phyloP scores from a whole-genome alignment of 2,888 invertebrate genomes.

The Lomographa bimaculata region DNA sequence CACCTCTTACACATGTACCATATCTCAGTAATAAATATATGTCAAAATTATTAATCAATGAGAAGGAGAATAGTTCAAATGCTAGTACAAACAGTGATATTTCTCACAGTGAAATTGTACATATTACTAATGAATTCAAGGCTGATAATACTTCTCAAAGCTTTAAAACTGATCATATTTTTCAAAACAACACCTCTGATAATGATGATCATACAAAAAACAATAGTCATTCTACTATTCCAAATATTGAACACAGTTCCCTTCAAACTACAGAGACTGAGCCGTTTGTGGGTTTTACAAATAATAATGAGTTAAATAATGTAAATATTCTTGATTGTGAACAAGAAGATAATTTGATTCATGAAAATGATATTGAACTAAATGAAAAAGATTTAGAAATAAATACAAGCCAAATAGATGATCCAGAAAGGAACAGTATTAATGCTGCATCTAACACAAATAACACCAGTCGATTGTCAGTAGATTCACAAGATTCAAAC shows the following conservation, averaged over 20 bases:
- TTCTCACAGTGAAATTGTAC: constrained; percentile 3
- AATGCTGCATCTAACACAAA: constrained; percentile 14
- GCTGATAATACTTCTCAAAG: too few species aligned
- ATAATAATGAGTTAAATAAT: constrained; percentile 5
- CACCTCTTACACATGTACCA: constrained; percentile 2
- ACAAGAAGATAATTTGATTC: not conserved
- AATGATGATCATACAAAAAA: constrained; percentile 4
- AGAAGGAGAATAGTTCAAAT: not conserved
- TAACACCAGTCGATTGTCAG: constrained; percentile 12
- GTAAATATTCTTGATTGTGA: not conserved
- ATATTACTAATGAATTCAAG: too few species aligned
- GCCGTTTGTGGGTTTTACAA: constrained; percentile 55
- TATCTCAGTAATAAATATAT: not conserved
- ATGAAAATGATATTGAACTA: constrained; percentile 1
- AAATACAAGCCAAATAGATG: not conserved
- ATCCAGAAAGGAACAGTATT: too few species aligned
- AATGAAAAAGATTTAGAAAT: constrained; percentile 5
- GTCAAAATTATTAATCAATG: not conserved
- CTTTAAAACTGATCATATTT: too few species aligned
- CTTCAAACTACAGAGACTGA: constrained; percentile 48
- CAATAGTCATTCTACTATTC: constrained; percentile 5
- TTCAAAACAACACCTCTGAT: not conserved
- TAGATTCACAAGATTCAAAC: constrained; percentile 34
- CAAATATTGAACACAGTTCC: constrained; percentile 34
- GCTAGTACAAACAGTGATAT: not conserved